Evolutionary conservation across 2,113 vertebrate genomes (phyloP), one percentile per base, ranked within the genome.

Genomic region (Bothrops jararaca): DNA sequence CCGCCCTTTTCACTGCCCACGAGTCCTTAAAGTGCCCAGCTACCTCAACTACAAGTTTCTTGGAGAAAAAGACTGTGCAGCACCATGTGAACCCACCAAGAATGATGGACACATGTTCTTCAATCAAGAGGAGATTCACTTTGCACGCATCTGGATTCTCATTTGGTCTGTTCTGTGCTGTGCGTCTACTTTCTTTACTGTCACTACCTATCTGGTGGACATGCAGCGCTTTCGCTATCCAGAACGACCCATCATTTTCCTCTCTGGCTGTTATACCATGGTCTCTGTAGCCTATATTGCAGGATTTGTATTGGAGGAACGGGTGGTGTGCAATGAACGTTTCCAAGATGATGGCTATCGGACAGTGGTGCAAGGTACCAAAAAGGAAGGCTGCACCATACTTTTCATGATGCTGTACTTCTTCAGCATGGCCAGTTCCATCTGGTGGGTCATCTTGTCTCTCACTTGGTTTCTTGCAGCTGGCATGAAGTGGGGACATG

Each of bases 371-470:
- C 99, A 99, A 95, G 99, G 99, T 94, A 99, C 99, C 93, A 99
- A 99, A 96, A 99, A 99, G 93, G 99, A 99, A 94, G 99, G 99
- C 6, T 99, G 99, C 96, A 99, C 99, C 94, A 99, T 99, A 93
- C 98, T 99, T 90, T 99, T 99, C 96, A 99, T 99, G 99, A 99
- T 99, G 98, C 98, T 99, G 0, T 99, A 99, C 92, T 99, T 99
- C 97, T 99, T 99, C 93, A 97, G 99, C 96, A 99, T 99, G 99
- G 99, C 99, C 97, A 99, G 99, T 93, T 99, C 99, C 29, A 99
- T 99, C 97, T 99, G 99, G 99, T 99, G 99, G 99, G 99, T 99
- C 95, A 99, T 99, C 96, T 97, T 99, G 45, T 99, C 99, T 1
- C 98, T 99, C 95, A 99, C 99, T 90, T 99, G 99, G 99, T 99